phyloP scores from a whole-genome alignment of 2,113 vertebrate species.

The Polypterus bichir region DNA sequence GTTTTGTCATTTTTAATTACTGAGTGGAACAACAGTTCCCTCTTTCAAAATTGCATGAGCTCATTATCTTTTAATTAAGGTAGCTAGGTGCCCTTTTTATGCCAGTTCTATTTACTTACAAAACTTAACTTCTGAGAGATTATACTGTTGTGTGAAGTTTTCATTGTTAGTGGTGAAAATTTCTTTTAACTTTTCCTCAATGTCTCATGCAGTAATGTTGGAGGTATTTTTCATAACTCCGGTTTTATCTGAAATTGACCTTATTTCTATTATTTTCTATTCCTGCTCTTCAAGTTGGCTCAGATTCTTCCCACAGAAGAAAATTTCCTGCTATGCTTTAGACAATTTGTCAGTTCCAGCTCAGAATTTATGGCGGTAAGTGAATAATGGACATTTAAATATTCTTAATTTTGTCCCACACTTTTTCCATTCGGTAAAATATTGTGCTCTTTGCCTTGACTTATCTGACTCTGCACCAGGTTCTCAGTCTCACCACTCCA shows the following conservation, averaged over 20 bases:
- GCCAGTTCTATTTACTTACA: not conserved
- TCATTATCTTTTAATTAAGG: too few species aligned
- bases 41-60: too few species aligned
- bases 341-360: slow-evolving; percentile 86
- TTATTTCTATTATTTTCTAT: slow-evolving; percentile 4
- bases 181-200: not conserved
- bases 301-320: slow-evolving; percentile 93
- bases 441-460: too few species aligned
- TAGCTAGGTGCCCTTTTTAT: too few species aligned
- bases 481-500: too few species aligned
- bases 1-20: too few species aligned
- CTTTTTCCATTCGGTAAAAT: too few species aligned
- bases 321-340: slow-evolving; percentile 90
- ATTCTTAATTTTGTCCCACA: too few species aligned
- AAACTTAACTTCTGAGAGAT: not conserved
- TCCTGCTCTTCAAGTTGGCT: slow-evolving; percentile 56
- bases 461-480: too few species aligned
- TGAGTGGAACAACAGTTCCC: too few species aligned
- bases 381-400: too few species aligned
- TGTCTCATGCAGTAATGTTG: slow-evolving; percentile 15
- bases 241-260: not conserved
- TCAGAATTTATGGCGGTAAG: slow-evolving; percentile 86
- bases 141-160: not conserved
- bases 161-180: not conserved
- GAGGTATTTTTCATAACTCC: slow-evolving; percentile 7